These are phyloP conservation scores for Strigamia maritima DNA, from an alignment of 2,888 invertebrate genomes.

Conservation along the genomic window DNA sequence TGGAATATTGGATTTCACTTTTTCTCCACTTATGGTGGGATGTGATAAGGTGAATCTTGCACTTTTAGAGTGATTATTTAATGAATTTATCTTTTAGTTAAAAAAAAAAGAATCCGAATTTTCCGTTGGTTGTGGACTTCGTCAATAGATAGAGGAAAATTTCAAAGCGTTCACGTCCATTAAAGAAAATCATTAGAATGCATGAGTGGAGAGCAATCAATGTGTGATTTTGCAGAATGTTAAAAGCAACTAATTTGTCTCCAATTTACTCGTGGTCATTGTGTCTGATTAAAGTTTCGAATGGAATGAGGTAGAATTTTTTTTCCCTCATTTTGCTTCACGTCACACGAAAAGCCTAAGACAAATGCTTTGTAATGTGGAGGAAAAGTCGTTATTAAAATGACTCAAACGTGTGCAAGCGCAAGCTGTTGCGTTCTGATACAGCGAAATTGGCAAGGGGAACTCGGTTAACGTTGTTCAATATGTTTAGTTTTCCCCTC, in stretches of 20 bases:
- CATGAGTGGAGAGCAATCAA: neutral
- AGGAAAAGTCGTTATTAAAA: conserved; percentile 15
- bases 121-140: neutral
- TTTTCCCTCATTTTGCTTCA: neutral
- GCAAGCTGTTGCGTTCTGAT: conserved; percentile 18
- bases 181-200: conserved; percentile 21
- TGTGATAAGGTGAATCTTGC: neutral
- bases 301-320: neutral
- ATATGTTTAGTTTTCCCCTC: neutral
- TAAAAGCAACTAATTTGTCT: conserved; percentile 7
- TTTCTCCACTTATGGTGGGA: neutral
- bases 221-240: neutral
- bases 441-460: neutral
- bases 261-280: neutral
- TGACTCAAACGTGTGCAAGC: neutral
- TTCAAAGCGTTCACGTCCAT: neutral
- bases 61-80: neutral
- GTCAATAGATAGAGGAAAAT: neutral
- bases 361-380: conserved; percentile 10
- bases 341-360: neutral
- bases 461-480: neutral
- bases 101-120: neutral
- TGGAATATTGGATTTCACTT: conserved; percentile 21
- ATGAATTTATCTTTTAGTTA: neutral
- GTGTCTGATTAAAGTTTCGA: neutral